A percentile compares a stretch with the other conserved stretches of the same genome.
Conservation (phyloP, 2,113 vertebrate genomes). For the Lampris megalopsis region DNA sequence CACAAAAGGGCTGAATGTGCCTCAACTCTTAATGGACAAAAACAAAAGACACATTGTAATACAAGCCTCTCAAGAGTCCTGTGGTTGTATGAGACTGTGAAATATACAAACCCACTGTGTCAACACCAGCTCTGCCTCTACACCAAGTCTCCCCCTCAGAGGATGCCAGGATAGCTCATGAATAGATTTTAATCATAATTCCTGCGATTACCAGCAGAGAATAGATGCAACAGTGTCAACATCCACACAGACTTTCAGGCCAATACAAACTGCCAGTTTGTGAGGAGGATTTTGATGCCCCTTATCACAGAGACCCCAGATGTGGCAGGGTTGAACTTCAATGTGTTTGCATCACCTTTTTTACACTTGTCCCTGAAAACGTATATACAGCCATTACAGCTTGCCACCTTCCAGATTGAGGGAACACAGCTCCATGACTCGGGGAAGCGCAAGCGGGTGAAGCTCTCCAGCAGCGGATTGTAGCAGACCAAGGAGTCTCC, state of each 20-base stretch:
- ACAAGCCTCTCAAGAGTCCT: constrained; percentile 33
- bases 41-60: constrained; percentile 34
- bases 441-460: constrained; percentile 94
- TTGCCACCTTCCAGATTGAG: constrained; percentile 97
- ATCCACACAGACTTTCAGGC: constrained; percentile 79
- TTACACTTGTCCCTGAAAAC: constrained; percentile 97
- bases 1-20: constrained; percentile 7
- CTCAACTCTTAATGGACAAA: constrained; percentile 35
- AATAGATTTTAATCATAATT: constrained; percentile 37
- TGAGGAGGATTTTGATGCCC: constrained; percentile 95
- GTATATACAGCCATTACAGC: constrained; percentile 97
- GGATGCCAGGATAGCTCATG: constrained; percentile 39
- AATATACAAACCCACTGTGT: constrained; percentile 50
- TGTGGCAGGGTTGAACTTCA: constrained; percentile 97
- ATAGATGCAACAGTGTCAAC: constrained; percentile 14
- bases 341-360: constrained; percentile 95
- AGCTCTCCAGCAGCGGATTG: constrained; percentile 96
- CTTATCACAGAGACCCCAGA: constrained; percentile 94
- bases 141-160: constrained; percentile 27
- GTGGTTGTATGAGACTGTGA: constrained; percentile 31
- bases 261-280: constrained; percentile 97
- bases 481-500: constrained; percentile 96
- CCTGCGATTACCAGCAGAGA: constrained; percentile 40
- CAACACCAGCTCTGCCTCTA: constrained; percentile 29
- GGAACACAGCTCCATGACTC: constrained; percentile 96